Percentiles rank a stretch among this genome's conserved stretches.
Evolutionary conservation across 2,797 vertebrate genomes (phyloP).

Genomic region (Esox masquinongy): DNA sequence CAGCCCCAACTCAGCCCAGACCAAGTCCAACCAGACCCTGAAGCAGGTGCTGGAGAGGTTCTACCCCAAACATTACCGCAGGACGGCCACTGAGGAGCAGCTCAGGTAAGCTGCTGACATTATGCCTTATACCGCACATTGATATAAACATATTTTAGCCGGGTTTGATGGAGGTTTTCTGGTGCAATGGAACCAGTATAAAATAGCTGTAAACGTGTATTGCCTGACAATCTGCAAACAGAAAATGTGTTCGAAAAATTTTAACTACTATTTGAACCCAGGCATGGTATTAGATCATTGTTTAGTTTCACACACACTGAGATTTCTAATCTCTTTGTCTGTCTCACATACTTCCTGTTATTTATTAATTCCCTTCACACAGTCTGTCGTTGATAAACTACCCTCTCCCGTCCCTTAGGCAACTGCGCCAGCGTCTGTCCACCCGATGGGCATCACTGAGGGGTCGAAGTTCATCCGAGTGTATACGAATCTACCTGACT

Average conservation of each 20-base stretch:
- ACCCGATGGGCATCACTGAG: conserved; percentile 92
- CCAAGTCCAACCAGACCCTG: conserved; percentile 87
- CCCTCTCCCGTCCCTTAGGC: conserved; percentile 63
- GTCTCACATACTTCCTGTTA: not conserved
- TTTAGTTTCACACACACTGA: not conserved
- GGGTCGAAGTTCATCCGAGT: conserved; percentile 86
- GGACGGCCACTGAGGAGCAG: conserved; percentile 84
- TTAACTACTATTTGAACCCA: not conserved
- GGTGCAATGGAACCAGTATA: not conserved
- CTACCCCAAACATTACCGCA: conserved; percentile 92
- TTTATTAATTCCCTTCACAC: not conserved
- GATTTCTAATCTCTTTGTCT: not conserved
- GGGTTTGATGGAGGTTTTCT: not conserved
- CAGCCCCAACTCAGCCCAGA: conserved; percentile 76
- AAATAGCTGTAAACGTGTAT: not conserved
- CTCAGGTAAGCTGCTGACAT: conserved; percentile 75
- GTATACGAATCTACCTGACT: conserved; percentile 92
- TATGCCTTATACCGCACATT: not conserved
- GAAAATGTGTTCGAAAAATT: not conserved
- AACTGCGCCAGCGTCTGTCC: conserved; percentile 88
- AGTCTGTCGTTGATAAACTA: not conserved
- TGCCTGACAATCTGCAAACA: not conserved
- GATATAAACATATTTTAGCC: not conserved
- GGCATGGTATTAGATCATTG: not conserved
- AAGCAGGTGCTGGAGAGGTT: conserved; percentile 93